Conservation (phyloP, 2,113 vertebrate species). For the Sphaerodactylus townsendi region DNA sequence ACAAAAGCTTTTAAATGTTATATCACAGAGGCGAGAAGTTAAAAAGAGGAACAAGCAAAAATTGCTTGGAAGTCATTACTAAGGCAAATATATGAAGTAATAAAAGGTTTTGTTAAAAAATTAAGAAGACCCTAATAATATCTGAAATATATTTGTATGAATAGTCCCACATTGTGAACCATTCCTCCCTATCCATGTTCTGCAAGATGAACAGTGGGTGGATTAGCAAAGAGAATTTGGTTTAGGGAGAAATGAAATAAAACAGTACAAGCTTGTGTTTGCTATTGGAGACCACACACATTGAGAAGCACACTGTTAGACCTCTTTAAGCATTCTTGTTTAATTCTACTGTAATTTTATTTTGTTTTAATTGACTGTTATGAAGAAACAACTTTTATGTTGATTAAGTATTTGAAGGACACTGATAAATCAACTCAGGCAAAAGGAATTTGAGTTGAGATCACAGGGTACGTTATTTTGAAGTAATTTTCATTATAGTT, state of each 20-base stretch:
- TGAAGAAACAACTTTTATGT: conserved; percentile 53
- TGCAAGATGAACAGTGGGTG: conserved; percentile 34
- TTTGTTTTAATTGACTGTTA: conserved; percentile 48
- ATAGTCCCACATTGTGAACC: conserved; percentile 65
- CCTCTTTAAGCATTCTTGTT: conserved; percentile 57
- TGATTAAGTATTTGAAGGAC: conserved; percentile 34
- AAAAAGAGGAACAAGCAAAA: background rate
- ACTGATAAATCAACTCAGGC: conserved; percentile 32
- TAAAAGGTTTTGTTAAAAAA: background rate
- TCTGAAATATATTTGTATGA: conserved; percentile 30
- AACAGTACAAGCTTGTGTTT: conserved; percentile 73
- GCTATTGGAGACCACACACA: conserved; percentile 73
- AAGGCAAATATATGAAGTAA: background rate
- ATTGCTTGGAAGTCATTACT: background rate
- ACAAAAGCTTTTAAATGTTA: background rate
- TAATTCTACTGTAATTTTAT: conserved; percentile 69
- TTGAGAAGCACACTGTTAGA: conserved; percentile 41
- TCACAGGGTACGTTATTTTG: background rate
- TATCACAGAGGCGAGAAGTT: background rate
- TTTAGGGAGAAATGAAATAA: conserved; percentile 78
- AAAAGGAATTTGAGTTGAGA: background rate
- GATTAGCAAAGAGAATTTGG: conserved; percentile 68
- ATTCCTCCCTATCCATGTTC: conserved; percentile 17
- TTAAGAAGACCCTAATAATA: conserved; percentile 4
- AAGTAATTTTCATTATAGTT: background rate